These are phyloP conservation scores for Drosophila falleni DNA, from an alignment of 2,888 invertebrate species.

Conservation along the genomic window DNA sequence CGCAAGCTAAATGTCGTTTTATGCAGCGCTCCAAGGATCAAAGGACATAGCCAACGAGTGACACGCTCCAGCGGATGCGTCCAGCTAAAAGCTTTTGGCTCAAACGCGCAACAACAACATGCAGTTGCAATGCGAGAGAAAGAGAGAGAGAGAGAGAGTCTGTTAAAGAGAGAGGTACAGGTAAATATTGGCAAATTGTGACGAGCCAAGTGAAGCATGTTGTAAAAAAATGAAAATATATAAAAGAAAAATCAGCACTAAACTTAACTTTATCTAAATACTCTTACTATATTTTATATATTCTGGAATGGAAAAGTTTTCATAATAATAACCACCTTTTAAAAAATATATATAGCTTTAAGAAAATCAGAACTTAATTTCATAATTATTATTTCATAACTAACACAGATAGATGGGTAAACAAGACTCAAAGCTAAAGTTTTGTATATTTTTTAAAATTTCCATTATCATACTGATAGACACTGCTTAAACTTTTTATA, in stretches of 20 bases:
- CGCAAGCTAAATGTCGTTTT: slow-evolving; percentile 74
- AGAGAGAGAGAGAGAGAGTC: not conserved
- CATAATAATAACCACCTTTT: no score
- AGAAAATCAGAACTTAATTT: no score
- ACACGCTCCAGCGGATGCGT: slow-evolving; percentile 60
- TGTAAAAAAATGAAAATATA: slow-evolving; percentile 22
- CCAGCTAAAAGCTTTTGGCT: slow-evolving; percentile 71
- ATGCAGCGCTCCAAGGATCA: slow-evolving; percentile 54
- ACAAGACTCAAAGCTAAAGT: no score
- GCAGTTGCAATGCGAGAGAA: not conserved
- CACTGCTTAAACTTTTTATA: not conserved
- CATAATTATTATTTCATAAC: no score
- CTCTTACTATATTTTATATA: not conserved
- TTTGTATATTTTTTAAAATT: no score
- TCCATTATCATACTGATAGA: not conserved
- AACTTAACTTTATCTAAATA: slow-evolving; percentile 3
- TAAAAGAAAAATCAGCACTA: not conserved
- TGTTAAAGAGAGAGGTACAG: slow-evolving; percentile 20
- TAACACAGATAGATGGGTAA: no score
- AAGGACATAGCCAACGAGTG: slow-evolving; percentile 25
- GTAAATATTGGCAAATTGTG: slow-evolving; percentile 63
- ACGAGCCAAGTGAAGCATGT: slow-evolving; percentile 55
- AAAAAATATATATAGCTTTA: no score
- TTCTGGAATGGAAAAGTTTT: no score
- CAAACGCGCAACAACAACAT: slow-evolving; percentile 45